These are phyloP conservation scores for Microhierax caerulescens DNA, from an alignment of 2,797 vertebrate species.

Conservation along the genomic window DNA sequence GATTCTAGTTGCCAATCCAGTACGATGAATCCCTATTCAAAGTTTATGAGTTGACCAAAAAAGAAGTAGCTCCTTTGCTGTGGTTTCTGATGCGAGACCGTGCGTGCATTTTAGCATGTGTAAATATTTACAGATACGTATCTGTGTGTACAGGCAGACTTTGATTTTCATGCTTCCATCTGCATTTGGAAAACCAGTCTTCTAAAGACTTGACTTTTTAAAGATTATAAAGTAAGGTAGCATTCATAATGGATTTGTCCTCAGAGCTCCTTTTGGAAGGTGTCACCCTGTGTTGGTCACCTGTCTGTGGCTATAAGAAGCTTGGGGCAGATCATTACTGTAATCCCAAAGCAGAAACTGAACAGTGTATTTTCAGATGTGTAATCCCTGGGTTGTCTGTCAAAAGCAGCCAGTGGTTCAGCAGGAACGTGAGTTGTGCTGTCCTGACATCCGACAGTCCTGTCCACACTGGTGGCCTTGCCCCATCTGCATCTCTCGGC, in stretches of 20 bases:
- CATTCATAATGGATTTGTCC: not conserved
- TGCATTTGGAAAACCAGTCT: not conserved
- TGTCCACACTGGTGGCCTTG: not conserved
- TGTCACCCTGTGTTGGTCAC: rapidly evolving
- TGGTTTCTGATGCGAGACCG: not conserved
- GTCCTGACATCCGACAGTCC: not conserved
- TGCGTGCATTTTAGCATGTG: not conserved
- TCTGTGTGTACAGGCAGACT: not conserved
- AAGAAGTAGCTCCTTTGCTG: not conserved
- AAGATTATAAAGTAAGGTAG: not conserved
- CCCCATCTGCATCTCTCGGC: not conserved
- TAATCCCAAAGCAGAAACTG: not conserved
- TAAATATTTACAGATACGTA: not conserved
- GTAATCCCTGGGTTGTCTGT: not conserved
- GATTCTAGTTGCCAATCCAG: not conserved
- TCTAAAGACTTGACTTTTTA: not conserved
- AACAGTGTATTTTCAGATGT: constrained; percentile 30
- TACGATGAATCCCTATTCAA: not conserved
- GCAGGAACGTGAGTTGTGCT: not conserved
- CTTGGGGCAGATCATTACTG: not conserved
- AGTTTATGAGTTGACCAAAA: not conserved
- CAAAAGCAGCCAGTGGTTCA: not conserved
- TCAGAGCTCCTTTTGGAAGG: not conserved
- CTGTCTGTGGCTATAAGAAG: not conserved
- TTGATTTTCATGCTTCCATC: not conserved